phyloP scores from a whole-genome alignment of 53 echinoderm and acorn worm genomes.

The Astropecten irregularis region DNA sequence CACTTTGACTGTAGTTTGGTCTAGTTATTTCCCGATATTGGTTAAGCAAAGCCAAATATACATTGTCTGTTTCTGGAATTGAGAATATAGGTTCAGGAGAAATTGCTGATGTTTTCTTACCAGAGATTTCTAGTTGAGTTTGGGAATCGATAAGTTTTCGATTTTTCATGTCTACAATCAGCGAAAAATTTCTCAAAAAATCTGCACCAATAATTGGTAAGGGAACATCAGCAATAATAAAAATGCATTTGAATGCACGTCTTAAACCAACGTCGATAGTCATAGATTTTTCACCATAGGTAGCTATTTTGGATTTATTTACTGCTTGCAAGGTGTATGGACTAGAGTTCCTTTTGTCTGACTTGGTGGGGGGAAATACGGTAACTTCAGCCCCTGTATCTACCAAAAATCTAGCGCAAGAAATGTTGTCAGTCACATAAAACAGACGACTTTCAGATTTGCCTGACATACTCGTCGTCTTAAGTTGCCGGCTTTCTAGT shows the following conservation, averaged over 20 bases:
- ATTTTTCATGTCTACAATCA: constrained; percentile 36
- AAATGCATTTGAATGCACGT: constrained; percentile 53
- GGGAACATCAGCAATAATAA: constrained; percentile 34
- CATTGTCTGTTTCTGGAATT: not conserved
- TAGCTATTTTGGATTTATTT: constrained; percentile 26
- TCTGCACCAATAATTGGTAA: constrained; percentile 57
- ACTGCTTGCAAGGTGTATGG: not conserved
- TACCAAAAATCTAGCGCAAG: constrained; percentile 42
- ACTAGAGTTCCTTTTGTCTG: constrained; percentile 2
- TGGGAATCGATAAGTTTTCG: constrained; percentile 1
- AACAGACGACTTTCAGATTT: not conserved
- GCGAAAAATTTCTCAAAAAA: constrained; percentile 11
- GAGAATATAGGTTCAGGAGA: not conserved
- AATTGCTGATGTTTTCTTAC: not conserved
- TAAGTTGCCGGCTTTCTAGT: too few relatives aligned
- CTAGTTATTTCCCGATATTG: not conserved
- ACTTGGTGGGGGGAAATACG: constrained; percentile 6
- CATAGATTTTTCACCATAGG: constrained; percentile 41
- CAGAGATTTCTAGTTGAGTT: constrained; percentile 7
- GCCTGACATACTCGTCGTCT: constrained; percentile 46
- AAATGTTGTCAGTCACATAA: not conserved
- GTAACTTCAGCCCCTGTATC: constrained; percentile 65
- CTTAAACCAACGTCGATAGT: constrained; percentile 44
- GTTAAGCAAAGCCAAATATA: too few relatives aligned
- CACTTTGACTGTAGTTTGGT: not conserved